A percentile compares a stretch with the other conserved stretches of the same genome.
Evolutionary conservation across 1,140 invertebrate genomes (phyloP).

Genomic region (Babylonia areolata): DNA sequence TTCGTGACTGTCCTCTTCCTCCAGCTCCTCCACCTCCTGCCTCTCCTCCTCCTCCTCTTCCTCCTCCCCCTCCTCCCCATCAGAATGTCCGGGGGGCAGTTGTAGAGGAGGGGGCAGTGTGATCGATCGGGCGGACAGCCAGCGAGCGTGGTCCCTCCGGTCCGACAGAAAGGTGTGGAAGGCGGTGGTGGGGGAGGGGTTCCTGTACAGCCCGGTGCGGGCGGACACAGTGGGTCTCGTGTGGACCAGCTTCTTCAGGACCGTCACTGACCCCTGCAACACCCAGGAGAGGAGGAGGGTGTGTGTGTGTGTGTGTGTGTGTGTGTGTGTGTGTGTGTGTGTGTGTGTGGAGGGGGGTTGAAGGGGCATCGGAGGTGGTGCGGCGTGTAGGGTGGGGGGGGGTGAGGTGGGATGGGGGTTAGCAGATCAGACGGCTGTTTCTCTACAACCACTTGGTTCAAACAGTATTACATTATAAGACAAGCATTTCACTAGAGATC

Average conservation of each 20-base stretch:
- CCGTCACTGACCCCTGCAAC: conserved; percentile 58
- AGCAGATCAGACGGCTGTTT: too few species aligned
- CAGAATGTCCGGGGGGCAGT: background rate
- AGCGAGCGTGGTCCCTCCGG: conserved; percentile 31
- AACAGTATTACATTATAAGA: too few species aligned
- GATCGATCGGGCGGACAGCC: conserved; percentile 17
- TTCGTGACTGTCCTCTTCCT: background rate
- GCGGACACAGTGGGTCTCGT: conserved; percentile 50
- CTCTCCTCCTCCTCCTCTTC: background rate
- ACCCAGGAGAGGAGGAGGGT: too few species aligned
- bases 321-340: too few species aligned
- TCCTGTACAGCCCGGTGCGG: conserved; percentile 39
- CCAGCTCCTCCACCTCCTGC: background rate
- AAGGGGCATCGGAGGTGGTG: too few species aligned
- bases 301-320: too few species aligned
- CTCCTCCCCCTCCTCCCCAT: background rate
- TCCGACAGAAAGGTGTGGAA: conserved; percentile 40
- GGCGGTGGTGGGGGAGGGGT: background rate
- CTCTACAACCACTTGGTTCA: too few species aligned
- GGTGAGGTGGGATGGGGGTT: too few species aligned
- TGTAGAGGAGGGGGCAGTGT: conserved; percentile 26
- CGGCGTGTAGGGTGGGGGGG: too few species aligned
- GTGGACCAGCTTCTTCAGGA: conserved; percentile 64
- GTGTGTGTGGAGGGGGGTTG: too few species aligned
- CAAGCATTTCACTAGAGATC: too few species aligned